Evolutionary conservation across 2,797 vertebrate species (phyloP).

Genomic region (Gymnothorax reevesii): DNA sequence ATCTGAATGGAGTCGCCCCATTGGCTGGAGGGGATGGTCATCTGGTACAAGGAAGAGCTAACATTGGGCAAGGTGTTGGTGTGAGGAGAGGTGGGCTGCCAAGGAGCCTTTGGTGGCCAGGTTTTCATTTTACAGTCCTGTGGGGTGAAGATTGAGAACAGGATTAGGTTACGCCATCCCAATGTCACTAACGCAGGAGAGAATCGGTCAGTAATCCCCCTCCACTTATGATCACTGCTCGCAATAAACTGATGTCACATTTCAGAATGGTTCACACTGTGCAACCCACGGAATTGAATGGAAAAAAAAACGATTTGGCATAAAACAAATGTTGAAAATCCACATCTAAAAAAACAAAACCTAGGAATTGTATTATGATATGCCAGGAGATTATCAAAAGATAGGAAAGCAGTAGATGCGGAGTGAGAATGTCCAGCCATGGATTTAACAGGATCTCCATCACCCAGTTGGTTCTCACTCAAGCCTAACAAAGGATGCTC

Average conservation of each 20-base stretch:
- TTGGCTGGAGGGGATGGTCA: conserved; percentile 86
- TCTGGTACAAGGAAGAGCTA: conserved; percentile 85
- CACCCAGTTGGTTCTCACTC: neutral
- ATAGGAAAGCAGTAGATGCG: neutral
- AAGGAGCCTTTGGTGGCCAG: conserved; percentile 98
- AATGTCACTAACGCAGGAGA: neutral
- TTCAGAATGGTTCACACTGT: neutral
- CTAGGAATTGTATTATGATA: neutral
- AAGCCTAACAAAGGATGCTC: neutral
- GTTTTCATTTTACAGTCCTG: conserved; percentile 99
- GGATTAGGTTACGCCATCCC: neutral
- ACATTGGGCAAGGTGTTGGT: conserved; percentile 85
- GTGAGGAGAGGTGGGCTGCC: conserved; percentile 86
- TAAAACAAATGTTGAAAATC: neutral
- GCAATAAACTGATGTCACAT: no score
- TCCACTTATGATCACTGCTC: neutral
- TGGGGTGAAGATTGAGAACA: neutral
- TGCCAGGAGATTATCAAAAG: neutral
- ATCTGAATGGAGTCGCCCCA: conserved; percentile 97
- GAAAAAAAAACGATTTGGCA: neutral
- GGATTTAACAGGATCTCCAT: neutral
- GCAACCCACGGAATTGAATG: neutral
- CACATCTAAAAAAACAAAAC: neutral
- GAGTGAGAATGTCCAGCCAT: neutral
- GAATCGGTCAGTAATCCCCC: neutral